Evolutionary conservation across 2,797 vertebrate species (phyloP), one percentile per base, ranked within the genome.

Genomic region (Heterohyrax brucei): DNA sequence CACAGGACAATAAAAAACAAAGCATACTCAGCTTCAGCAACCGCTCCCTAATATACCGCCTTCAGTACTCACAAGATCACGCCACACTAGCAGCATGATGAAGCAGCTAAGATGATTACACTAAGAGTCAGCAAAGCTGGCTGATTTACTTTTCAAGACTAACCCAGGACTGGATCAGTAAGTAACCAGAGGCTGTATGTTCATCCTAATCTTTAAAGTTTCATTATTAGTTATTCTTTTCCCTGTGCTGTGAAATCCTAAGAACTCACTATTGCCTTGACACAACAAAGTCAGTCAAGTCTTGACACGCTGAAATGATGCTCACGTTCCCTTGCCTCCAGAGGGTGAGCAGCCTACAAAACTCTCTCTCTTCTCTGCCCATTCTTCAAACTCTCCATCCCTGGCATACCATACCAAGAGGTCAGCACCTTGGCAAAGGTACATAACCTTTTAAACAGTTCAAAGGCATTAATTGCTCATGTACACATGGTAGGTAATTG

Each of bases 131-230:
- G 87, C 94, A 93, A n/a, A 91, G 91, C 94, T 92, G 96, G 96
- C 91, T 95, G 97, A 81, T 95, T 95, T 95, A 95, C 95, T 95
- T 97, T 81, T 97, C 59, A 95, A 97, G 97, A 97, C 94, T 92
- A 90, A 96, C 78, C 82, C 75, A 68, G 53, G 75, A 85, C 19
- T 18, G 46, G 84, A 94, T 97, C 97, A 90, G 96, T 96, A 97
- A 79, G 89, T 68, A 95, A 87, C 96, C 93, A 96, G 96, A 95
- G 97, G 95, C 93, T 79, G 86, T 10, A 5, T 78, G 95, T 97
- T 96, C 87, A 94, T 95, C 93, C 92, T 95, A 83, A 94, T 95
- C 96, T 98, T 95, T 68, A 95, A 95, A 94, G 89, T 91, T 95
- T 96, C 95, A 95, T 92, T 92, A 93, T 93, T 81, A 92, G 73